Base-by-base conservation (phyloP, 2,888 invertebrate species). In the Caenorhabditis sp. region DNA sequence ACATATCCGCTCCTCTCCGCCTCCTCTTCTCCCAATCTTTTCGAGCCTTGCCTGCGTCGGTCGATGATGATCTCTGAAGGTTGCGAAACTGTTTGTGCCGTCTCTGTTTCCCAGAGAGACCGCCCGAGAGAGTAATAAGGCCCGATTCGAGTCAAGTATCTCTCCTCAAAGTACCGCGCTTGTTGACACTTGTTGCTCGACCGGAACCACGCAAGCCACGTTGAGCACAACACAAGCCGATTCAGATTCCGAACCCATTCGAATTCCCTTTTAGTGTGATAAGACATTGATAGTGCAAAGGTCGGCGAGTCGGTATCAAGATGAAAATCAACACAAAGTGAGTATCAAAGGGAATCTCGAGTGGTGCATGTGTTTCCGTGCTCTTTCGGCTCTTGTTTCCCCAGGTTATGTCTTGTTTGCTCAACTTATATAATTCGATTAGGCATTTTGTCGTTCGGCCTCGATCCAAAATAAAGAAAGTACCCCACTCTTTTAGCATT, bases 61-160 rank as follows among this genome's bases (percentile, higher is more conserved):
- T 24, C 24, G 51, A 24, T 26, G 28, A 18, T 55, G 55, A 50
- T 62, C 62, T 20, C 62, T 44, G 26, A 60, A 35, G 24, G 24
- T 24, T 40, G 60, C 40, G 15, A 26, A 20, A 18, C 61, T 37
- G 24, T 26, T 28, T 62, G 26, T 47, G 37, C 22, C 5, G 15
- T 22, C 24, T 44, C 6, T 40, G 40, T 40, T 32, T 47, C 56
- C 53, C 55, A 44, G 44, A 55, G 28, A 47, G 18, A 47, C 47
- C 47, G 47, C 47, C 65, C 44, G 26, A 69, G n/a, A n/a, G n/a
- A n/a, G 67, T 67, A 67, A 67, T 67, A 55, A 37, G 50, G 28
- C 47, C 50, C 50, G 50, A 22, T 50, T 50, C 61, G 47, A 40
- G 61, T 62, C 65, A 65, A 65, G 65, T 65, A 53, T 65, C 51